Conservation (phyloP, 2,888 invertebrate genomes). For the Scaptomyza flava region DNA sequence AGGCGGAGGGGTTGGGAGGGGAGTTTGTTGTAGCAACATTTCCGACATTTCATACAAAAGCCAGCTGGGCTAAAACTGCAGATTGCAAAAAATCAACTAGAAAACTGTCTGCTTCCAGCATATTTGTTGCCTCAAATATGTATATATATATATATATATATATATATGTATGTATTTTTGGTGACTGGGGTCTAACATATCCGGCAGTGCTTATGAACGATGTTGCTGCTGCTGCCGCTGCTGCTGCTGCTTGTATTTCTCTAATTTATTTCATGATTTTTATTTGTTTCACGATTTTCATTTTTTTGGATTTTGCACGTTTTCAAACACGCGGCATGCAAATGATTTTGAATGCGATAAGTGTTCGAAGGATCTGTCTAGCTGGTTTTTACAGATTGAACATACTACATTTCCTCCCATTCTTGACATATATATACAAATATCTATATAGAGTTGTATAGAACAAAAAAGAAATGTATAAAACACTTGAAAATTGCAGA, state of each 20-base stretch:
- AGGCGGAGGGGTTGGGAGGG: background rate
- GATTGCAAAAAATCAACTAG: constrained; percentile 78
- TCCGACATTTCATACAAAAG: constrained; percentile 72
- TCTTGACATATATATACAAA: background rate
- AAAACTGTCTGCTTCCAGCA: constrained; percentile 58
- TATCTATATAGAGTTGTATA: constrained; percentile 8
- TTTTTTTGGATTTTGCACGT: constrained; percentile 20
- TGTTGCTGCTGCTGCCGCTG: background rate
- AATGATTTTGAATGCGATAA: constrained; percentile 78
- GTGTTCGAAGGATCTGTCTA: constrained; percentile 74
- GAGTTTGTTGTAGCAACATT: constrained; percentile 72
- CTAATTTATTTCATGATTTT: constrained; percentile 81
- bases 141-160: constrained; percentile 40
- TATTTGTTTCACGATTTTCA: constrained; percentile 64
- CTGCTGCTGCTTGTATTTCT: constrained; percentile 60
- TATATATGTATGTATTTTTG: constrained; percentile 33
- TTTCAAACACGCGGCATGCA: constrained; percentile 70
- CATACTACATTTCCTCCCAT: background rate
- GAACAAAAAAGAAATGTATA: constrained; percentile 32
- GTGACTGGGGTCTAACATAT: constrained; percentile 61
- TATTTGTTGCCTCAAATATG: constrained; percentile 56
- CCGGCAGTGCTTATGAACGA: constrained; percentile 28
- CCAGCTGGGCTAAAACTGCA: constrained; percentile 68
- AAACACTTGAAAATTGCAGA: constrained; percentile 72
- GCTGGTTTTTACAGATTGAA: constrained; percentile 46